phyloP scores from a whole-genome alignment of 1,140 invertebrate genomes.

The Spodoptera frugiperda region DNA sequence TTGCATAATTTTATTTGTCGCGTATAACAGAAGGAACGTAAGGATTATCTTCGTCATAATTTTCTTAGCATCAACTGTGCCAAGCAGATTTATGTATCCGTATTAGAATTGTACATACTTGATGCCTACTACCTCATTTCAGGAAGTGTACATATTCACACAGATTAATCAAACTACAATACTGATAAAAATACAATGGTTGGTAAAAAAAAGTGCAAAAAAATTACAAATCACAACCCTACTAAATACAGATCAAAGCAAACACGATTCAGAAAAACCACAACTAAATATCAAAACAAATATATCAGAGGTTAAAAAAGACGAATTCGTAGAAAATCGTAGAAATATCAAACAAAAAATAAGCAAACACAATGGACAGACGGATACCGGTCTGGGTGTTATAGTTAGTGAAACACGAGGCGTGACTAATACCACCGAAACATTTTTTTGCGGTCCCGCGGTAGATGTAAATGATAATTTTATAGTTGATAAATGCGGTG shows the following conservation, averaged over 20 bases:
- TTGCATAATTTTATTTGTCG: too few relatives aligned
- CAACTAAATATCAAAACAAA: constrained; percentile 36
- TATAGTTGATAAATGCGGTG: constrained; percentile 35
- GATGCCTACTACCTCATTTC: too few relatives aligned
- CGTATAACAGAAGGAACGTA: too few relatives aligned
- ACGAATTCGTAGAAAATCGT: constrained; percentile 2
- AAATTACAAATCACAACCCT: background rate
- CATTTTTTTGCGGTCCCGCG: constrained; percentile 76
- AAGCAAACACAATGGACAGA: constrained; percentile 12
- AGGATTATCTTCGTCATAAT: too few relatives aligned
- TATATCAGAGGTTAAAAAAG: constrained; percentile 28
- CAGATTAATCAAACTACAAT: too few relatives aligned
- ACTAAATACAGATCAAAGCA: background rate
- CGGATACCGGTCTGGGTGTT: constrained; percentile 13
- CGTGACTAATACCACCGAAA: constrained; percentile 75
- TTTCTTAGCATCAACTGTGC: too few relatives aligned
- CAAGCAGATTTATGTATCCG: too few relatives aligned
- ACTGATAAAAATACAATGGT: too few relatives aligned
- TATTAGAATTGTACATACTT: too few relatives aligned
- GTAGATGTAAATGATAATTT: constrained; percentile 37
- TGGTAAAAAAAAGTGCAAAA: background rate
- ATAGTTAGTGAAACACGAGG: constrained; percentile 74
- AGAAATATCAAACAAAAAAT: constrained; percentile 14
- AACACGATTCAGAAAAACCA: background rate
- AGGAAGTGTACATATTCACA: too few relatives aligned